Conservation (phyloP, 2,888 invertebrate species). For the Cantharis rufa region DNA sequence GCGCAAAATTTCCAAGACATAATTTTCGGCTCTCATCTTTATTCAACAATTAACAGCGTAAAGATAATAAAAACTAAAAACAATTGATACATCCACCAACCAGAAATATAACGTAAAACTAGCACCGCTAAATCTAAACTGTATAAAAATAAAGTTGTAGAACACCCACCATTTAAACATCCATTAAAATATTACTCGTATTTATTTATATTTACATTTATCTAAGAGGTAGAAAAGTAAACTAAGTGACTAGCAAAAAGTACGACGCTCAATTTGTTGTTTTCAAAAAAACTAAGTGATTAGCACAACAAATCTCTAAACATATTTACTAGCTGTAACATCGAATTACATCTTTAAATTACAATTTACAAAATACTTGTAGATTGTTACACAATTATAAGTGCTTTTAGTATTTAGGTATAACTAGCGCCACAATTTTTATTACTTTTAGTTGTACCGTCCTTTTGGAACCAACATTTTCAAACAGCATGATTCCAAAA, state of each 20-base stretch:
- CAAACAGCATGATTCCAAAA: not conserved
- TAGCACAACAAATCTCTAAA: conserved; percentile 47
- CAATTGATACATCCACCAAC: conserved; percentile 6
- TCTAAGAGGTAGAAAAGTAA: conserved; percentile 43
- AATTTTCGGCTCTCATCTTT: not conserved
- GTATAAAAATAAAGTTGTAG: conserved; percentile 21
- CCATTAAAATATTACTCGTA: conserved; percentile 13
- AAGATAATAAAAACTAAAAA: not conserved
- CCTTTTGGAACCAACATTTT: not conserved
- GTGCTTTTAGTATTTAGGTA: not conserved
- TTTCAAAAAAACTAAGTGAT: conserved; percentile 40
- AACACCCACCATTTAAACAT: conserved; percentile 1
- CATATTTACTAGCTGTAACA: conserved; percentile 40
- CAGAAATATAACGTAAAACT: not conserved
- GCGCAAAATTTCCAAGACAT: conserved; percentile 4
- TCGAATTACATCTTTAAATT: not conserved
- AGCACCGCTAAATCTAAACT: conserved; percentile 14
- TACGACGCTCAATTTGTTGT: conserved; percentile 11
- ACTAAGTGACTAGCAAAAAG: conserved; percentile 40
- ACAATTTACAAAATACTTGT: conserved; percentile 18
- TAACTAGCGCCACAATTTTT: not conserved
- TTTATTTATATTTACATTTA: conserved; percentile 35
- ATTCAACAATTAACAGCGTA: not conserved
- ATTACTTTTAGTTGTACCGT: not conserved
- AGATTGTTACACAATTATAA: conserved; percentile 9